Conservation (phyloP, 2,888 invertebrate species). For the Nephrotoma guestfalica region DNA sequence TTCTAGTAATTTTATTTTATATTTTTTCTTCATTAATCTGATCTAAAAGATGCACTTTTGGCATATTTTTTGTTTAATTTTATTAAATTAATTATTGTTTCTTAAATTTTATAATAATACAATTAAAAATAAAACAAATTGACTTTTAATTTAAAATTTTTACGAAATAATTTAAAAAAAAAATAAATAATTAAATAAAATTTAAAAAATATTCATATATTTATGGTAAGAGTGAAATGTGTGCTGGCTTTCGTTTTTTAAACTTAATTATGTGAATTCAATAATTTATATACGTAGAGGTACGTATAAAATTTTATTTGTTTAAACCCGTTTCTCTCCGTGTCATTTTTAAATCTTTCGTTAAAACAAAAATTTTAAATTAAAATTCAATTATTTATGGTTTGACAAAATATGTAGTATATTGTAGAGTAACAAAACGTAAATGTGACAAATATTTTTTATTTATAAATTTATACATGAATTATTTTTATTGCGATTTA, state of each 20-base stretch:
- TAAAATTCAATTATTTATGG: not conserved
- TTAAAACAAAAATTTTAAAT: not conserved
- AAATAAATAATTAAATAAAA: not conserved
- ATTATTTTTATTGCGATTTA: not conserved
- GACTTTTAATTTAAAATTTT: not conserved
- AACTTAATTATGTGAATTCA: not conserved
- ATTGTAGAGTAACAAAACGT: not conserved
- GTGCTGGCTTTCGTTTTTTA: not conserved
- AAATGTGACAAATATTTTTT: not conserved
- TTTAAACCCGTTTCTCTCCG: not conserved
- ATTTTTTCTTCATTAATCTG: not conserved
- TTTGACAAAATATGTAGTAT: not conserved
- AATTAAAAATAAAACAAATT: not conserved
- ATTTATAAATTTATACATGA: not conserved
- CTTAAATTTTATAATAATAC: not conserved
- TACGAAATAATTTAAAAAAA: not conserved
- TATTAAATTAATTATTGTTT: not conserved
- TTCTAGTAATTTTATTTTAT: not conserved
- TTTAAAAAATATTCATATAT: not conserved
- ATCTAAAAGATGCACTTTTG: conserved; percentile 6
- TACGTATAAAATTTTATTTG: not conserved
- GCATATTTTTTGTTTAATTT: not conserved
- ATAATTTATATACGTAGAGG: not conserved
- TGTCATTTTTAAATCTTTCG: not conserved
- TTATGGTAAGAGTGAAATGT: not conserved